phyloP scores from a whole-genome alignment of 2,888 invertebrate genomes.

The Leptopilina myrica region DNA sequence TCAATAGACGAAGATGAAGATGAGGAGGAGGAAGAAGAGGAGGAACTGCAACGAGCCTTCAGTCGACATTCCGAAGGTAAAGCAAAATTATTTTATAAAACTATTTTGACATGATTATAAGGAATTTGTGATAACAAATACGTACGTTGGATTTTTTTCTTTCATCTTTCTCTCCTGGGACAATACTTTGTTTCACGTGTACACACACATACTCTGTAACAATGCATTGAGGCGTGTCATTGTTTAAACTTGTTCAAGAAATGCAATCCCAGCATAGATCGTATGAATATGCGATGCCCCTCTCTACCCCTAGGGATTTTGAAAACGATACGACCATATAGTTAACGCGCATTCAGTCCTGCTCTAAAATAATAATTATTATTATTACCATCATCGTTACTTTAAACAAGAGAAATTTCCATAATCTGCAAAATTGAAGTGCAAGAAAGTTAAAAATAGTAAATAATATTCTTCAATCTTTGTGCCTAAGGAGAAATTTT shows the following conservation, averaged over 20 bases:
- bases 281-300: constrained; percentile 62
- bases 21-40: constrained; percentile 66
- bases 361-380: too few species aligned
- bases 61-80: constrained; percentile 69
- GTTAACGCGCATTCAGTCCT: background rate
- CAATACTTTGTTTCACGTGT: constrained; percentile 45
- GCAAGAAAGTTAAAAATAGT: too few species aligned
- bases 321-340: constrained; percentile 23
- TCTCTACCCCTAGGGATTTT: constrained; percentile 55
- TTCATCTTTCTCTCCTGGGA: constrained; percentile 62
- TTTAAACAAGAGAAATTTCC: background rate
- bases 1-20: constrained; percentile 58
- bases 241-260: constrained; percentile 67
- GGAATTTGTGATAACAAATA: too few species aligned
- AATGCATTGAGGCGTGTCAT: constrained; percentile 65
- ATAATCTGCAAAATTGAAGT: too few species aligned
- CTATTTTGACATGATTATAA: background rate
- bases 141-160: constrained; percentile 54
- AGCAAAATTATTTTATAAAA: constrained; percentile 13
- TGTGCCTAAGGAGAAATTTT: background rate
- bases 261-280: constrained; percentile 62
- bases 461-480: too few species aligned
- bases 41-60: constrained; percentile 68
- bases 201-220: constrained; percentile 55
- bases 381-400: background rate